Base-by-base conservation (phyloP, 2,113 vertebrate genomes). In the Grammomys surdaster region DNA sequence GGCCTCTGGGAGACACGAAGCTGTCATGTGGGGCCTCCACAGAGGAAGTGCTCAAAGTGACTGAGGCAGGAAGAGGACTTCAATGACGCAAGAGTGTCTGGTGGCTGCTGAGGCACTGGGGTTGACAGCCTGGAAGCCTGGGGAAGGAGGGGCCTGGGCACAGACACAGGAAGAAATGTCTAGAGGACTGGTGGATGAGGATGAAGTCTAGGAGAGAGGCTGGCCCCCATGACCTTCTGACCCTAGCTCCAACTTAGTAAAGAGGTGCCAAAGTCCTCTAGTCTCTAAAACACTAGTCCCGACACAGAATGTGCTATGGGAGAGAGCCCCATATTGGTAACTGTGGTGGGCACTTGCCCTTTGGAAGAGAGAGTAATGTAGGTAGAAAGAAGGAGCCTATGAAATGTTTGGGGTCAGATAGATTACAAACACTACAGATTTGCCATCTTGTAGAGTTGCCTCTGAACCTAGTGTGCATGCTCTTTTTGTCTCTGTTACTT, bases 41-140 rank as follows among this genome's bases (percentile, higher is more conserved):
- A 26, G 91, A 94, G 97, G 95, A 96, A 96, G 87, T 6, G 2
- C 63, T 87, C 77, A 0, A 12, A 86, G 76, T 46, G 87, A 73
- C 36, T 31, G n/a, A 92, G 87, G 75, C 97, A 96, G 97, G 91
- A 95, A 96, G 95, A 40, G 93, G 54, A 43, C 60, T 20, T 7
- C 28, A 72, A 3, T 96, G 96, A 93, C 19, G 28, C 96, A 60
- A 0, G 9, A 13, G 85, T 33, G 96, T 69, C 86, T 14, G 65
- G 43, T 13, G 77, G 72, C 76, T 22, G 65, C 48, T 10, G 86
- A 22, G 31, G 58, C 58, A 36, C 51, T 11, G 0, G n/a, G 89
- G 73, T 0, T 16, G 22, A 70, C 78, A 0, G 24, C 73, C 67
- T 26, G 24, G 69, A 65, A 85, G 70, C 13, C 58, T 3, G 43